Conservation (phyloP, 1,140 invertebrate species). For the Trinorchestia longiramus region DNA sequence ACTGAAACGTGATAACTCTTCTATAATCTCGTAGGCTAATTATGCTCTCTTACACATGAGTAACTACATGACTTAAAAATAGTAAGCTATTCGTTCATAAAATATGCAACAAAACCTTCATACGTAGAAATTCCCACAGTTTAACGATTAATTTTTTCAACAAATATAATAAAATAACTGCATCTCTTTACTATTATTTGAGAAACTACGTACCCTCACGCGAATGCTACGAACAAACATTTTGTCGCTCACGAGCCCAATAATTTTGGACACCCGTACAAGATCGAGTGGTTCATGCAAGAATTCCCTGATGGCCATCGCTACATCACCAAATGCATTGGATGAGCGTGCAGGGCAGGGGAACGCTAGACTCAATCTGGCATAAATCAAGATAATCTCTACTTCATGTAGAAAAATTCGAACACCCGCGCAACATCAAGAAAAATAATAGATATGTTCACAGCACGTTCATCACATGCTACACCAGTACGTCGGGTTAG, state of each 20-base stretch:
- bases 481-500: too few relatives aligned
- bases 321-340: neutral
- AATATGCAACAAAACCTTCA: too few relatives aligned
- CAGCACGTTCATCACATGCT: too few relatives aligned
- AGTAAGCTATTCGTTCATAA: too few relatives aligned
- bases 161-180: neutral
- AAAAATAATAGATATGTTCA: neutral
- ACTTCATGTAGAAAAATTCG: neutral
- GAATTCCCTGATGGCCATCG: neutral
- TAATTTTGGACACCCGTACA: neutral
- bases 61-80: too few relatives aligned
- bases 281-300: neutral
- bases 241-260: neutral
- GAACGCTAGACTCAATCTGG: neutral
- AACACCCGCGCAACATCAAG: neutral
- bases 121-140: neutral
- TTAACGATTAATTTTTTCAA: too few relatives aligned
- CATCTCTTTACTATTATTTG: neutral
- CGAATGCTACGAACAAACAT: neutral
- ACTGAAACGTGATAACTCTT: too few relatives aligned
- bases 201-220: neutral
- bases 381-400: neutral
- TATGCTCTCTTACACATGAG: too few relatives aligned
- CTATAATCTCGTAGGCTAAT: too few relatives aligned
- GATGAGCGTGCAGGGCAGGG: neutral